Conservation (phyloP, 53 echinoderm and acorn worm genomes). For the Holothuria leucospilota region DNA sequence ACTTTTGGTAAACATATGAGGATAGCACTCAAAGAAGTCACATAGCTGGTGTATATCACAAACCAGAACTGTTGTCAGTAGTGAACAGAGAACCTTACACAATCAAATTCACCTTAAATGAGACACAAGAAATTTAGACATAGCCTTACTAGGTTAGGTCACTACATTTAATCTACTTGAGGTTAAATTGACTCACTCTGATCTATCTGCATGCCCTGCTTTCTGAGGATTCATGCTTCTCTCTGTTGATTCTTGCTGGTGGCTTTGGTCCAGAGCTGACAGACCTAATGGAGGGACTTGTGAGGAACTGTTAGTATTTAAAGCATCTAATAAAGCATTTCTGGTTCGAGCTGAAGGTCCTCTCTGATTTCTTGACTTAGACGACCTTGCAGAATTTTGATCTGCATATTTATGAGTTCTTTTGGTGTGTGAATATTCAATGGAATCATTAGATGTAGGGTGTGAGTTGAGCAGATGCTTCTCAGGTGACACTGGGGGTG, state of each 20-base stretch:
- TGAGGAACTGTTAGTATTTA: constrained; percentile 57
- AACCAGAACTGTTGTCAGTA: no score
- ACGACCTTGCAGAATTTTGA: constrained; percentile 15
- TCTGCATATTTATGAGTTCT: constrained; percentile 44
- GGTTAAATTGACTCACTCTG: constrained; percentile 8
- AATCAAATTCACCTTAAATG: no score
- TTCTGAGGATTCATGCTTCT: no score
- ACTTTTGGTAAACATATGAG: no score
- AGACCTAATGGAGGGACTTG: constrained; percentile 73
- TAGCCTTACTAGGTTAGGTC: no score
- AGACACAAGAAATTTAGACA: no score
- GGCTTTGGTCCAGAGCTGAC: constrained; percentile 43
- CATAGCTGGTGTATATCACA: no score
- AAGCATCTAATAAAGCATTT: constrained; percentile 78
- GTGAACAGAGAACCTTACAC: no score
- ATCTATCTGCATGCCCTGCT: no score
- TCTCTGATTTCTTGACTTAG: constrained; percentile 21
- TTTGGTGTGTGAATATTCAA: constrained; percentile 13
- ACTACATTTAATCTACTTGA: constrained; percentile 23
- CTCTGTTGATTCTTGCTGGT: neutral
- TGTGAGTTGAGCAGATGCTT: constrained; percentile 37
- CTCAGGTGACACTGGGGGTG: constrained; percentile 70
- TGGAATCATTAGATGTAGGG: neutral
- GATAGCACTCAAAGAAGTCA: no score
- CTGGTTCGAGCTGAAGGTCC: constrained; percentile 65